Conservation (phyloP, 1,140 invertebrate genomes). For the Plutomurus gul region DNA sequence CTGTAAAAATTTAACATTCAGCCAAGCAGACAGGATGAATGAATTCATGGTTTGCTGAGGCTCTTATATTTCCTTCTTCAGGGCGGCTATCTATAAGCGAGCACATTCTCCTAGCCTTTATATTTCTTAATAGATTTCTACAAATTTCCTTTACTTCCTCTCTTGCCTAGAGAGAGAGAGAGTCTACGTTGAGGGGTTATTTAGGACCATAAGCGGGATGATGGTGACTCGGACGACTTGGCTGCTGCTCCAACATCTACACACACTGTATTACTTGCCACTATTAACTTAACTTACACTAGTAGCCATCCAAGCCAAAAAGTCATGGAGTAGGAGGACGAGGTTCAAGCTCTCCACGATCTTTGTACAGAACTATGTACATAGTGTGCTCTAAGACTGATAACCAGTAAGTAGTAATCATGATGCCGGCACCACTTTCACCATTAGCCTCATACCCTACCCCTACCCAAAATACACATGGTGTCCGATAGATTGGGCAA, state of each 20-base stretch:
- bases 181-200: not conserved
- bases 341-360: not conserved
- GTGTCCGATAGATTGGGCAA: too few relatives aligned
- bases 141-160: not conserved
- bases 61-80: slow-evolving; percentile 18
- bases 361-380: not conserved
- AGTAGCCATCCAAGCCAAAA: not conserved
- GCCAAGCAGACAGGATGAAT: slow-evolving; percentile 28
- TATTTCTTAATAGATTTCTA: not conserved
- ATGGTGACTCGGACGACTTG: slow-evolving; percentile 4
- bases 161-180: not conserved
- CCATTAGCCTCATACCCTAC: too few relatives aligned
- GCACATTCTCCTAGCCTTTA: slow-evolving; percentile 15
- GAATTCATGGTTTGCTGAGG: slow-evolving; percentile 23
- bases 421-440: not conserved
- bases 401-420: slow-evolving; percentile 17
- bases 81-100: slow-evolving; percentile 7
- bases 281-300: not conserved
- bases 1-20: slow-evolving; percentile 28
- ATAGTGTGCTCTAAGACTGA: not conserved
- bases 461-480: too few relatives aligned
- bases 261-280: not conserved
- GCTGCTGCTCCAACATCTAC: not conserved
- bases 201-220: slow-evolving; percentile 19
- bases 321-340: not conserved